phyloP scores from a whole-genome alignment of 1,140 invertebrate genomes.

The Drosophila aff. region DNA sequence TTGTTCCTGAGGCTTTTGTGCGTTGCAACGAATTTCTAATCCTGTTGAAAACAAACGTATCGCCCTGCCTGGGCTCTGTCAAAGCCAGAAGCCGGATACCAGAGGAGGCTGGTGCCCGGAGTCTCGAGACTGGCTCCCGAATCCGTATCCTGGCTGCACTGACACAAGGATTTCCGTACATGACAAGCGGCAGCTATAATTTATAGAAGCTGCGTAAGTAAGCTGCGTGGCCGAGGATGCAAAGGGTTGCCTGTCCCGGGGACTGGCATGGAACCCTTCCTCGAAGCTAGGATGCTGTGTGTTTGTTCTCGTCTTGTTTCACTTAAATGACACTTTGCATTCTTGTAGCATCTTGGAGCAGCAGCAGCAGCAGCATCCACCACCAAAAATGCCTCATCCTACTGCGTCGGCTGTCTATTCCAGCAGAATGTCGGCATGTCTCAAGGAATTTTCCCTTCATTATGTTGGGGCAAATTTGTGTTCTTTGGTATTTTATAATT shows the following conservation, averaged over 20 bases:
- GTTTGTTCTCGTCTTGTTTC: slow-evolving; percentile 83
- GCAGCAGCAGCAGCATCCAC: slow-evolving; percentile 9
- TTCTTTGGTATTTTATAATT: slow-evolving; percentile 79
- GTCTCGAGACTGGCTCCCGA: slow-evolving; percentile 8
- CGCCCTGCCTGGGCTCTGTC: slow-evolving; percentile 63
- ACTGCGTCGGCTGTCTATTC: slow-evolving; percentile 14
- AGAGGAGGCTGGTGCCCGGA: slow-evolving; percentile 2
- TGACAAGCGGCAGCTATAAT: slow-evolving; percentile 84
- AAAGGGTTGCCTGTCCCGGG: slow-evolving; percentile 12
- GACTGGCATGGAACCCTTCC: slow-evolving; percentile 14
- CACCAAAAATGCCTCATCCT: slow-evolving; percentile 31
- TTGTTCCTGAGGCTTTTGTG: slow-evolving; percentile 81
- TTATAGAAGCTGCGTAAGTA: slow-evolving; percentile 80
- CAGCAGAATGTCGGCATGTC: slow-evolving; percentile 47
- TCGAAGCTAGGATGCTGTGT: slow-evolving; percentile 42
- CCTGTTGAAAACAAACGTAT: slow-evolving; percentile 82
- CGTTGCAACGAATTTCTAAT: slow-evolving; percentile 79
- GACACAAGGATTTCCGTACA: slow-evolving; percentile 83
- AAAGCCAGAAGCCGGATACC: slow-evolving; percentile 38
- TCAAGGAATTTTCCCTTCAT: slow-evolving; percentile 72
- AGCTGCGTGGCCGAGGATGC: slow-evolving; percentile 72
- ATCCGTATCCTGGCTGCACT: slow-evolving; percentile 63
- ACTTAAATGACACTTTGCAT: slow-evolving; percentile 83
- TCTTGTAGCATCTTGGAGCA: slow-evolving; percentile 75
- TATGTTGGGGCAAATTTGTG: slow-evolving; percentile 76